These are phyloP conservation scores for Hippocampus guttulatus DNA, from an alignment of 2,113 vertebrate species.

Conservation along the genomic window DNA sequence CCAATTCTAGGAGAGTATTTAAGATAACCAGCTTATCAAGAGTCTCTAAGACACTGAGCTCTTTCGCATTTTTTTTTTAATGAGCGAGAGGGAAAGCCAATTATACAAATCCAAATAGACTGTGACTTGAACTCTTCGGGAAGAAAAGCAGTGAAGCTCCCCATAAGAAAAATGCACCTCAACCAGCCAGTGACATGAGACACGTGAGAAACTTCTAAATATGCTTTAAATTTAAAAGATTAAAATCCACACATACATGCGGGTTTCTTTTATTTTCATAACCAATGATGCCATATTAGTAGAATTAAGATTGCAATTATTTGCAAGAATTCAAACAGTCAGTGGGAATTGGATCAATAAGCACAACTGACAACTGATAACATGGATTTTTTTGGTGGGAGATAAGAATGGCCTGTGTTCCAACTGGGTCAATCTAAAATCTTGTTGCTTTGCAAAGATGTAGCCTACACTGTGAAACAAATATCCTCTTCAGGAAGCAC, in stretches of 20 bases:
- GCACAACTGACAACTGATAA: not conserved
- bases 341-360: not conserved
- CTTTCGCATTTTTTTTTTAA: conserved; percentile 60
- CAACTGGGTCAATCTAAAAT: not conserved
- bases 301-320: not conserved
- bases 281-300: not conserved
- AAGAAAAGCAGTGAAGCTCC: conserved; percentile 12
- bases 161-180: not conserved
- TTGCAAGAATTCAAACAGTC: not conserved
- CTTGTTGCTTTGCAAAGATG: conserved; percentile 7
- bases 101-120: conserved; percentile 65
- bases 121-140: conserved; percentile 16
- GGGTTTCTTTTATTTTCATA: not conserved
- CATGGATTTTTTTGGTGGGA: not conserved
- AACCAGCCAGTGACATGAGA: not conserved
- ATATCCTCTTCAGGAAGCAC: not conserved
- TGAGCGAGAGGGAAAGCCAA: conserved; percentile 51
- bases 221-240: not conserved
- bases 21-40: conserved; percentile 29
- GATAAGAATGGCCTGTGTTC: not conserved
- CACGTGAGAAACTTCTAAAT: not conserved
- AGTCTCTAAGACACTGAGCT: conserved; percentile 51
- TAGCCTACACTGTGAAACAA: not conserved
- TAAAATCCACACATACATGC: not conserved
- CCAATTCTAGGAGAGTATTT: conserved; percentile 30